Conservation (phyloP, 2,888 invertebrate genomes). For the Andrena bicolor region DNA sequence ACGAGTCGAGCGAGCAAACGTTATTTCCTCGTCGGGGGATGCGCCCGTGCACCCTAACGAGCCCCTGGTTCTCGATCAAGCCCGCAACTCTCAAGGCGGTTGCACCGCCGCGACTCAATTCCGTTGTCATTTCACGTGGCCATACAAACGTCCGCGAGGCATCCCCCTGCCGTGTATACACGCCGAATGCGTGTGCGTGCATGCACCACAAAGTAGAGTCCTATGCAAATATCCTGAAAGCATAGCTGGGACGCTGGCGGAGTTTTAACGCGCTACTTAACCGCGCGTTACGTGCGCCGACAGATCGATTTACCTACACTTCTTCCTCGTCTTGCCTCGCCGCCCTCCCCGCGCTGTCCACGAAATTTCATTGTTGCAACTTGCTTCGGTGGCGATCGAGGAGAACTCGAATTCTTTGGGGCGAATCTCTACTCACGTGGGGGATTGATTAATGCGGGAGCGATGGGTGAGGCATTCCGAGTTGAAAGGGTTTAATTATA, state of each 20-base stretch:
- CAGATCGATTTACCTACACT: conserved; percentile 68
- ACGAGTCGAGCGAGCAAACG: conserved; percentile 7
- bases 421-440: neutral
- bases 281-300: conserved; percentile 69
- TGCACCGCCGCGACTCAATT: conserved; percentile 17
- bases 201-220: conserved; percentile 65
- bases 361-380: conserved; percentile 69
- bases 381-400: conserved; percentile 45
- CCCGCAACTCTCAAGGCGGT: conserved; percentile 23
- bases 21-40: conserved; percentile 15
- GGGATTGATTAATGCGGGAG: neutral
- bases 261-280: conserved; percentile 74
- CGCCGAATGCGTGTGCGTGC: conserved; percentile 22
- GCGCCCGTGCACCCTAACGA: conserved; percentile 29
- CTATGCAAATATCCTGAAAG: conserved; percentile 73
- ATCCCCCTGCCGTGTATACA: conserved; percentile 38
- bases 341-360: conserved; percentile 16
- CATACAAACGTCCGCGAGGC: conserved; percentile 44
- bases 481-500: no score
- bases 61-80: conserved; percentile 54
- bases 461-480: no score
- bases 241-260: conserved; percentile 67
- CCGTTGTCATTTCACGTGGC: conserved; percentile 51
- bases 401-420: conserved; percentile 1
- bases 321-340: conserved; percentile 41